Evolutionary conservation across 2,797 vertebrate genomes (phyloP), one percentile per base, ranked within the genome.

Genomic region (Phoeniculus purpureus): DNA sequence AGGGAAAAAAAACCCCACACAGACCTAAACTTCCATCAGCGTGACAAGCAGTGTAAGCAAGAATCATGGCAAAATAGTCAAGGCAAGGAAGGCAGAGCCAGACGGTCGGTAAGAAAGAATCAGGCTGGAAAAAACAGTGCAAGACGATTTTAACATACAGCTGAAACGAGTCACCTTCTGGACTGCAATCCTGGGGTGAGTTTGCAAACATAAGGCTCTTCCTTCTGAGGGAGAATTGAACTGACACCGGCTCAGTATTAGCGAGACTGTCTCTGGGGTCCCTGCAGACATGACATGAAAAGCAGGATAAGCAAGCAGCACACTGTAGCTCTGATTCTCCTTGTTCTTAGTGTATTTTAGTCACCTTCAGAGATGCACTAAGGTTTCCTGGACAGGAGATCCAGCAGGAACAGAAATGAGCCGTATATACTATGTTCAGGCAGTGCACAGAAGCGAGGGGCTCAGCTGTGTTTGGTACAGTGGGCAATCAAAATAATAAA

Each of bases 1-100:
- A 52, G 18, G 4, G 1, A 8, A 10, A 37, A 45, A 17, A 7
- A 4, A 9, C 27, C 37, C 51, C 16, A 67, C 3, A 73, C 2
- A 61, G 48, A 54, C 21, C 65, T 81, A 51, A 90, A 82, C 81
- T 89, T 66, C 59, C 62, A 48, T 62, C 84, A 85, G 55, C 15
- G 70, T 70, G 88, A 93, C 84, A 93, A 92, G 84, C 71, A 25
- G 62, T 8, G 31, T 50, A 95, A 94, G 88, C 45, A 91, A 85
- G 73, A 88, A 68, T 64, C 52, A 66, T 19, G 1, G 86, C 90
- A 92, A 90, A 93, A 92, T 4, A 91, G 55, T 27, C 61, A 77
- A 95, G 67, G 59, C 62, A 75, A 75, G 45, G 27, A 55, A 70
- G 64, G 32, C 64, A 48, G 8, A 85, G 92, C 51, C 78, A 94